These are phyloP conservation scores for Ernsta delagoae DNA, from an alignment of 2,888 invertebrate species.

Conservation along the genomic window DNA sequence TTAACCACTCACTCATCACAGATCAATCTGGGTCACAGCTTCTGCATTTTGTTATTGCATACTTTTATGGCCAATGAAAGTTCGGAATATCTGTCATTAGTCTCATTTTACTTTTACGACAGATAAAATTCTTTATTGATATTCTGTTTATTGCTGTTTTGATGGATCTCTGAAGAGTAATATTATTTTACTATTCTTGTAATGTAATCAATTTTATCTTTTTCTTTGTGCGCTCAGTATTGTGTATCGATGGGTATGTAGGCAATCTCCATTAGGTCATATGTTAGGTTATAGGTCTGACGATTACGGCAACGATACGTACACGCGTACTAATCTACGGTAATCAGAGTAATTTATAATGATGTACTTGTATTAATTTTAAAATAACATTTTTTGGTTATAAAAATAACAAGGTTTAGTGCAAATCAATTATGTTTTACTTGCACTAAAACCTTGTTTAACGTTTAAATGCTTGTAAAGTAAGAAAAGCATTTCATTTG, in stretches of 20 bases:
- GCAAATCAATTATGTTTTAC: too few relatives aligned
- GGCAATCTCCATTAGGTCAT: too few relatives aligned
- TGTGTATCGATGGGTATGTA: neutral
- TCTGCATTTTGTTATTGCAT: constrained; percentile 36
- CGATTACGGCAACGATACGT: too few relatives aligned
- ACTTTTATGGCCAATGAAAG: constrained; percentile 36
- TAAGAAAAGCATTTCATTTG: too few relatives aligned
- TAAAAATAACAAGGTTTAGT: neutral
- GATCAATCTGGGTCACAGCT: constrained; percentile 36
- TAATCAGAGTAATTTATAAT: too few relatives aligned
- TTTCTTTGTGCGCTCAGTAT: neutral
- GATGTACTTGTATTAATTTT: too few relatives aligned
- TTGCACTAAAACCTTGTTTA: too few relatives aligned
- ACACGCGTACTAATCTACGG: too few relatives aligned
- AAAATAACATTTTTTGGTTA: too few relatives aligned
- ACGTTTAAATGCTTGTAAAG: neutral
- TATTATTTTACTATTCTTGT: constrained; percentile 19
- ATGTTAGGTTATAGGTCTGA: too few relatives aligned
- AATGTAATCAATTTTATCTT: constrained; percentile 1
- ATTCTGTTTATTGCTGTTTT: constrained; percentile 34
- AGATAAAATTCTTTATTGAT: constrained; percentile 37
- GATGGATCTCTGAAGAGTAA: constrained; percentile 33
- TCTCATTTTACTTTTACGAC: constrained; percentile 34
- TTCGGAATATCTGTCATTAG: constrained; percentile 38
- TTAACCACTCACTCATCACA: constrained; percentile 32